Evolutionary conservation across 2,113 vertebrate species (phyloP), one percentile per base, ranked within the genome.

Genomic region (Triplophysa siluroides): DNA sequence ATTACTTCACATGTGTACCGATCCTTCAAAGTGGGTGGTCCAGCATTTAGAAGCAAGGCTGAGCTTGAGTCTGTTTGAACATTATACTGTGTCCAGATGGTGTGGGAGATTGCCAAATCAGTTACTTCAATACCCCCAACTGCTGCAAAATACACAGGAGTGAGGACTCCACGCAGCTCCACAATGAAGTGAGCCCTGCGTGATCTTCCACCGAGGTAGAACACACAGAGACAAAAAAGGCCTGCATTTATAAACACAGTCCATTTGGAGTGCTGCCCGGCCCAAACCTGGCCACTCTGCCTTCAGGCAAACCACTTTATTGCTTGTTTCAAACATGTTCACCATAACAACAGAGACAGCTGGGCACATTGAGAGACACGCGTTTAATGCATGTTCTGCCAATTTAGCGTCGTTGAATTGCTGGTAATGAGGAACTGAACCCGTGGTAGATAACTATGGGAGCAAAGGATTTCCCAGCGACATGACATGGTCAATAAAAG

Each of bases 91-190:
- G 87, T 82, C 88, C 86, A 86, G 78, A 88, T 88, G 90, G 79
- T 83, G 69, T 69, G 83, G 84, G 88, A 87, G 78, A 82, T 71
- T 88, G 88, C 88, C 91, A 91, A 87, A 85, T 90, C 86, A 90
- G 90, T 90, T 67, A 67, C 12, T 62, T 41, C 66, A 6, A 52
- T 52, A 69, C 54, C 33, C 24, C 83, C 79, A 76, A 87, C 83
- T 86, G 85, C 86, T 87, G 63, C 82, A 81, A 76, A 80, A 69
- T 67, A 61, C 83, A 77, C 79, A 45, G 76, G 76, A 86, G 83
- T 13, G 75, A 81, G 79, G 41, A 71, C 77, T 85, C 63, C 82
- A 81, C 85, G 80, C 67, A 66, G 83, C 83, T 79, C 64, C 77
- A 86, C 81, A 88, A 83, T 87, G 72, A 78, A 78, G 61, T 76